Evolutionary conservation across 2,888 invertebrate species (phyloP), one percentile per base, ranked within the genome.

Genomic region (Dolomedes plantarius): DNA sequence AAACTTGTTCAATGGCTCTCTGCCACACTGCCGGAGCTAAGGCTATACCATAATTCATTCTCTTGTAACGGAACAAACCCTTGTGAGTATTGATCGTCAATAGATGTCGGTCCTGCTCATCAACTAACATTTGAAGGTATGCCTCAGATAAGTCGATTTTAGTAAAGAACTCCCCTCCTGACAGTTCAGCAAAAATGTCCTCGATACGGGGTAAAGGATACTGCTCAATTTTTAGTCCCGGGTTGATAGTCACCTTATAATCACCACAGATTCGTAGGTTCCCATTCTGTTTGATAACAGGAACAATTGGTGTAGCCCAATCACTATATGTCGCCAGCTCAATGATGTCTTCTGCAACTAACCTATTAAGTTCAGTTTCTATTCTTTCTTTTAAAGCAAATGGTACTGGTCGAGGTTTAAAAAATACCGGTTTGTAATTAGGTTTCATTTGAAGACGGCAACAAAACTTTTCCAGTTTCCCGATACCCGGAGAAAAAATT

Each of bases 1-100:
- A 36, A 36, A 36, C 36, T 36, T 36, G 36, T 36, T 36, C 36
- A 36, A 36, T 36, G 36, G 36, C 36, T 36, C 67, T 28, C 46
- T 76, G 90, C 88, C 89, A 91, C 36, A 89, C 90, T 5, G 90
- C 90, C 13, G 91, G 90, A 27, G 90, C 91, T 73, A 89, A 88
- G 0, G 90, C 89, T 3, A 91, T 81, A 1, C 90, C 91, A 83
- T 89, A 91, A 89, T 90, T 88, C 68, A 91, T 74, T 36, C 91
- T 80, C 9, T 89, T 90, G 72, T 89, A 89, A 71, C 89, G 82
- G 85, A 89, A 91, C 16, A 91, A 76, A 2, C 91, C 91, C 76
- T 90, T 90, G 75, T 90, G 90, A 0, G 91, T 91, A 86, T 82
- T 91, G 71, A 91, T 88, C 0, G 90, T 91, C 23, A 91, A 75